Evolutionary conservation across 2,888 invertebrate genomes (phyloP), one percentile per base, ranked within the genome.

Genomic region (Yponomeuta cagnagella): DNA sequence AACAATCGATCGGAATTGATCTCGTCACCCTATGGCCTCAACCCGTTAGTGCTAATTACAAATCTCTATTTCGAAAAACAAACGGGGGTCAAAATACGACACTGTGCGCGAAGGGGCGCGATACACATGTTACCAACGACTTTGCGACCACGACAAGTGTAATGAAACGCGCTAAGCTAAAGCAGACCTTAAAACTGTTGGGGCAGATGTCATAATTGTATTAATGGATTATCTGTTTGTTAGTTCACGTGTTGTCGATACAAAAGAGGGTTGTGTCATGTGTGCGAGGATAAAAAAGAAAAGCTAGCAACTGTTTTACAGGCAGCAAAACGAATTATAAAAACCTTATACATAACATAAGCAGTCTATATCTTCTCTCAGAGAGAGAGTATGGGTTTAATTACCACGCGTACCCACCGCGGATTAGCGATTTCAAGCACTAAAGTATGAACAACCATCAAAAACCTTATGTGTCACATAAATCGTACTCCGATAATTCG

Each of bases 161-260:
- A 83, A 78, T 71, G 70, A 72, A 76, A 58, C 15, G 8, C 12
- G 15, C 52, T 58, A 72, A 72, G 58, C 67, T n/a, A 79, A 77
- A 76, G 72, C 78, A 73, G 71, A 66, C 74, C 75, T 74, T 83
- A 82, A 72, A 10, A 1, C 0, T 30, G 10, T 10, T 0, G 2
- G 0, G 15, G 0, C 69, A 78, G 82, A 73, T 72, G 74, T 63
- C 23, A 68, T 52, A 52, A 58, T 69, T 69, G 68, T 68, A 48
- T 9, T 0, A 65, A 30, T 12, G 68, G n/a, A 52, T 10, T 12
- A 30, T 12, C 78, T 75, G 80, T 81, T 77, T 89, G 82, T 89
- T 90, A 89, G 83, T 83, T 89, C 90, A 90, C 86, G 87, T 90
- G 90, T 85, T 80, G 77, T 85, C 71, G 79, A 82, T 80, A 64